Base-by-base conservation (phyloP, 1,140 invertebrate species). In the Aphaenogaster floridana region DNA sequence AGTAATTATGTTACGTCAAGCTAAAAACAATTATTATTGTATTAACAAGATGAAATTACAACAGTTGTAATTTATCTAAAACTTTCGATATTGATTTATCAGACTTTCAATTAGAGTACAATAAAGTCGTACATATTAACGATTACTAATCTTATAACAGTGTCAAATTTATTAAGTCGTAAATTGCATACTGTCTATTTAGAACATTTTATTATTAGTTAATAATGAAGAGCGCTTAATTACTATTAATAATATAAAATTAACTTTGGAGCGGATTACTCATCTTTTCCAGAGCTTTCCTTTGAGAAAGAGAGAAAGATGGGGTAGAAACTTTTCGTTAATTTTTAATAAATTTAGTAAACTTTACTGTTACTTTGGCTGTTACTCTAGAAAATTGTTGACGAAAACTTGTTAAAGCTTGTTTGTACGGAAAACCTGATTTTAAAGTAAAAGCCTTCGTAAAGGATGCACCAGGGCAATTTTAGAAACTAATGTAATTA, bases 361-460 rank as follows among this genome's bases (percentile, higher is more conserved):
- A 71, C 52, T 48, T 50, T 74, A 8, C 8, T 39, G 54, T 84
- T 61, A 17, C 28, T 50, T 74, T 21, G 3, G 13, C 63, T 71
- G 21, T 28, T 28, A 28, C 28, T 28, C 28, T 15, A 21, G 39
- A 72, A 48, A 84, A 17, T 84, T 74, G n/a, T 84, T 76, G 13
- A 13, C 42, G 17, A 61, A 48, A 84, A 63, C 42, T 76, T 74
- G 54, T 76, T 84, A 76, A 63, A 74, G 80, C 69, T 84, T 84
- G 48, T 68, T 80, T 80, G 9, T 50, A 64, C 13, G 42, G 2
- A n/a, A 61, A 76, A 86, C 3, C 36, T 21, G 17, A 66, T 57
- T 86, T 48, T 50, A 9, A 52, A 78, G n/a, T 77, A 64, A 86
- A 66, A 57, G 7, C 52, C 36, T 66, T 52, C 2, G 8, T 50